These are phyloP conservation scores for Piscicola geometra DNA, from an alignment of 2,888 invertebrate species.

Conservation along the genomic window DNA sequence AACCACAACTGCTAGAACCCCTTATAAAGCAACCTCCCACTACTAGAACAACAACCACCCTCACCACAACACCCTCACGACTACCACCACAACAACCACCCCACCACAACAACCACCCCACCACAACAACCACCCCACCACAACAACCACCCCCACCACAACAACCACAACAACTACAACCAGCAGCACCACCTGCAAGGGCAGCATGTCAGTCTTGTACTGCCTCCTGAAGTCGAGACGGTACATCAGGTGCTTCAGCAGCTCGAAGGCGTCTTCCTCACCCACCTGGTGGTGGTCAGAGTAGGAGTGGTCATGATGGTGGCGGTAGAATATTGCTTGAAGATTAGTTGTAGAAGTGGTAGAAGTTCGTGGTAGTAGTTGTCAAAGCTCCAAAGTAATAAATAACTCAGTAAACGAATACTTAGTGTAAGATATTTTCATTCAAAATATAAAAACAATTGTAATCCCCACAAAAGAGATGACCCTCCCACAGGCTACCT, in stretches of 20 bases:
- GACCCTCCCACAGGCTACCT: background rate
- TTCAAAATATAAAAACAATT: too few relatives aligned
- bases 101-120: background rate
- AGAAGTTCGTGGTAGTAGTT: too few relatives aligned
- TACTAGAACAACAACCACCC: background rate
- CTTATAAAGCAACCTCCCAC: too few relatives aligned
- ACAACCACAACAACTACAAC: too few relatives aligned
- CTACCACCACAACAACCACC: background rate
- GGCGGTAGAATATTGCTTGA: too few relatives aligned
- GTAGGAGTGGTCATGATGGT: background rate
- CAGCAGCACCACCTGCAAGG: constrained; percentile 85
- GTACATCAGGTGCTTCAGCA: constrained; percentile 86
- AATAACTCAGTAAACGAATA: too few relatives aligned
- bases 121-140: background rate
- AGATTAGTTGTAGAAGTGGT: too few relatives aligned
- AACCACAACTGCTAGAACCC: too few relatives aligned
- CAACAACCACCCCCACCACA: too few relatives aligned
- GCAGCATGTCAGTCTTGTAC: constrained; percentile 90
- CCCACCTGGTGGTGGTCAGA: constrained; percentile 67
- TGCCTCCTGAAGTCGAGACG: constrained; percentile 77
- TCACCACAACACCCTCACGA: background rate
- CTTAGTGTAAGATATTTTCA: too few relatives aligned
- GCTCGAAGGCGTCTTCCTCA: constrained; percentile 80
- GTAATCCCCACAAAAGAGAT: too few relatives aligned
- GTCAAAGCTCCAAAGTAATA: too few relatives aligned